These are phyloP conservation scores for Agonum fuliginosum DNA, from an alignment of 2,888 invertebrate species.

Conservation along the genomic window DNA sequence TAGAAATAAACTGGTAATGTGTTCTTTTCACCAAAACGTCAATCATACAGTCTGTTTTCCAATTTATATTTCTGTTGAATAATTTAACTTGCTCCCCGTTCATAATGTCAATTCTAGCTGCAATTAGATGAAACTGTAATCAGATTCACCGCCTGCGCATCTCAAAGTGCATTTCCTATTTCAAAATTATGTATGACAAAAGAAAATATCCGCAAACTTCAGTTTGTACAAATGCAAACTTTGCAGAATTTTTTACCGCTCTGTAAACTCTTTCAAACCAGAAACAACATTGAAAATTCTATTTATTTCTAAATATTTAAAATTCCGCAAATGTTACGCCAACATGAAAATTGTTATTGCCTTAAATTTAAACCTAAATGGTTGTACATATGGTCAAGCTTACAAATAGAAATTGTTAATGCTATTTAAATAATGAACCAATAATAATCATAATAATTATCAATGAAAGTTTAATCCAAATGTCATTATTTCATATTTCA, in stretches of 20 bases:
- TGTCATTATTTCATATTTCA: too few relatives aligned
- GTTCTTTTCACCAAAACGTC: too few relatives aligned
- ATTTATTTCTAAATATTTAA: conserved; percentile 39
- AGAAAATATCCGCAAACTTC: conserved; percentile 21
- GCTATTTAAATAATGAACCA: too few relatives aligned
- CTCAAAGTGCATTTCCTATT: conserved; percentile 11
- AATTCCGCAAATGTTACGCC: conserved; percentile 10
- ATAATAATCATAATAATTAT: too few relatives aligned
- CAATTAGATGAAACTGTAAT: neutral
- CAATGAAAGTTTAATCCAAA: too few relatives aligned
- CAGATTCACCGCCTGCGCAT: neutral
- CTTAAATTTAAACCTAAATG: conserved; percentile 13
- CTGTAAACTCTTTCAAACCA: conserved; percentile 24
- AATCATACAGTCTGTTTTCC: too few relatives aligned
- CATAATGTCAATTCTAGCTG: neutral
- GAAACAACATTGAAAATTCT: conserved; percentile 38
- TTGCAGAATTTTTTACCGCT: conserved; percentile 12
- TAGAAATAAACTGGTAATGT: too few relatives aligned
- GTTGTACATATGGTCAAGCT: too few relatives aligned
- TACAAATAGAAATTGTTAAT: too few relatives aligned
- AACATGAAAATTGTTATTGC: conserved; percentile 33
- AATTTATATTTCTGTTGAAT: too few relatives aligned
- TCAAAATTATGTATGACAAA: conserved; percentile 30
- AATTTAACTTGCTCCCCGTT: neutral
- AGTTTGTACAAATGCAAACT: conserved; percentile 44